Evolutionary conservation across 2,113 vertebrate genomes (phyloP).

Genomic region (Carassius auratus): DNA sequence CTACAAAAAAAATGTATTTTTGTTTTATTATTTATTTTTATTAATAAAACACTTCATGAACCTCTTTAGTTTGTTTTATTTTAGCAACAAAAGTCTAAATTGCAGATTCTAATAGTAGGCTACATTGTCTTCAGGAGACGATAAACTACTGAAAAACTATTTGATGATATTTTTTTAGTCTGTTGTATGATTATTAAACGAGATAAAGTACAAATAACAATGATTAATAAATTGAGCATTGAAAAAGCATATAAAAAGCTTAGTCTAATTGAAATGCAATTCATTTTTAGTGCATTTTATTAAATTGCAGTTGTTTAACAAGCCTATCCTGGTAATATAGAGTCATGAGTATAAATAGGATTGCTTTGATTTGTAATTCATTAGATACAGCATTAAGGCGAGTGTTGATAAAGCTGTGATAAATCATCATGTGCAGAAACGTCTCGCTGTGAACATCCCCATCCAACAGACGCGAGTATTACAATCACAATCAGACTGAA

Average conservation of each 20-base stretch:
- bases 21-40: too few species aligned
- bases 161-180: background rate
- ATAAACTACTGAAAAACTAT: background rate
- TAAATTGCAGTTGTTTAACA: background rate
- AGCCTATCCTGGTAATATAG: background rate
- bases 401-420: background rate
- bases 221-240: too few species aligned
- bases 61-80: too few species aligned
- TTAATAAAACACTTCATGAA: too few species aligned
- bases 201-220: too few species aligned
- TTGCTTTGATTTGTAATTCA: background rate
- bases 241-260: too few species aligned
- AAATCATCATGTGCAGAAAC: background rate
- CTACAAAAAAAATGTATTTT: too few species aligned
- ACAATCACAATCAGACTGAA: background rate
- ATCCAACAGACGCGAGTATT: background rate
- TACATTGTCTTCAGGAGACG: background rate
- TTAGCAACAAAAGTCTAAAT: background rate
- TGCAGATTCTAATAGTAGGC: background rate
- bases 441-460: background rate
- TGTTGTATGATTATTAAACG: too few species aligned
- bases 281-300: background rate
- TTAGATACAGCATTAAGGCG: background rate
- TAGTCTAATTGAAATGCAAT: too few species aligned
- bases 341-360: background rate